Evolutionary conservation across 2,888 invertebrate species (phyloP), one percentile per base, ranked within the genome.

Genomic region (Eupithecia vulgata): DNA sequence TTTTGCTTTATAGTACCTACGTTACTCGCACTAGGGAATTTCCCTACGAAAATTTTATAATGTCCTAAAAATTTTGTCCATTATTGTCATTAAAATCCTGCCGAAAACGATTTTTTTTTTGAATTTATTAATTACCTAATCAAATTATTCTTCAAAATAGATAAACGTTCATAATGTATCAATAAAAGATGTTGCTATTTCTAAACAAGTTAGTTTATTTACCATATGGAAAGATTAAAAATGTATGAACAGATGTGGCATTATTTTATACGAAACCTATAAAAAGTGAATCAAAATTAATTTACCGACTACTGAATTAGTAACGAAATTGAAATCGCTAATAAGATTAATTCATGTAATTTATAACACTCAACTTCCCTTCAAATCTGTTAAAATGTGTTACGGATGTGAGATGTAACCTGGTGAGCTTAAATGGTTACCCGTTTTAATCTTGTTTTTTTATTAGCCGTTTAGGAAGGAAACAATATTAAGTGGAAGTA

Each of bases 341-440:
- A 67, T 52, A 52, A 67, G 73, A 74, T 73, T 74, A 74, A 79
- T 79, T 73, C 59, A 68, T 69, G 65, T 68, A 74, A 76, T 79
- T 72, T 69, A 70, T 76, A 69, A 72, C 73, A 67, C 73, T 71
- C 57, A 61, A 74, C 72, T 64, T 71, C 67, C 71, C 35, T 45
- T 61, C 59, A 68, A 71, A 74, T 73, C 57, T 70, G 67, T 72
- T 72, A 68, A 48, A 62, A 72, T 74, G 69, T 74, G 78, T 71
- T 73, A 64, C 78, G 75, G 75, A 77, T 75, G 71, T 73, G 48
- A 72, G 75, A 77, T 75, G 74, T 73, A 52, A 71, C 57, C 72
- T 74, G 73, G 66, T 21, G 34, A 59, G 40, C 61, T 61, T 69
- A 75, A 74, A 75, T 64, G 69, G 66, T 25, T 71, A 30, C 70